A percentile compares a stretch with the other conserved stretches of the same genome.
Evolutionary conservation across 2,888 invertebrate species (phyloP).

Genomic region (Sipunculus nudus): DNA sequence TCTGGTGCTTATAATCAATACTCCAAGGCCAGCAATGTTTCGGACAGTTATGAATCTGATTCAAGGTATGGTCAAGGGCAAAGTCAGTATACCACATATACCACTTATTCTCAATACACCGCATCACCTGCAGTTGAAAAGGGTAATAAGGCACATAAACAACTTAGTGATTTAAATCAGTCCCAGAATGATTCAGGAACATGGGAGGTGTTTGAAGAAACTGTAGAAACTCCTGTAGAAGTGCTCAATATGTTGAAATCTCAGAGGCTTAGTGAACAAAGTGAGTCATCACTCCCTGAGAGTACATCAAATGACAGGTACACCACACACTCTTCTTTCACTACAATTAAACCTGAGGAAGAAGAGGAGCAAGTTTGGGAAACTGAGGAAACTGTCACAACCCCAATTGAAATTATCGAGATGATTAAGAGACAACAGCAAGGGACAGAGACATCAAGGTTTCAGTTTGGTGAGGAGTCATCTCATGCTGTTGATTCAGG

Average conservation of each 20-base stretch:
- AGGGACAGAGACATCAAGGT: neutral
- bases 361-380: neutral
- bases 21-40: too few relatives aligned
- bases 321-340: neutral
- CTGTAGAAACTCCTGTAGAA: conserved; percentile 29
- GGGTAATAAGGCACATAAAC: too few relatives aligned
- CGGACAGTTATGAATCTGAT: too few relatives aligned
- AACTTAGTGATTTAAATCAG: too few relatives aligned
- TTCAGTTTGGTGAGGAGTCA: too few relatives aligned
- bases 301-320: neutral
- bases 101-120: too few relatives aligned
- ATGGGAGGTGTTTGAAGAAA: conserved; percentile 23
- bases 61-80: too few relatives aligned
- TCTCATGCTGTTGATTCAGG: too few relatives aligned
- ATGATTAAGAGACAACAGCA: conserved; percentile 19
- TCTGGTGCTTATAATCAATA: too few relatives aligned
- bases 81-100: too few relatives aligned
- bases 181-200: neutral
- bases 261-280: neutral
- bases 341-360: neutral
- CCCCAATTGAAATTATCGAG: conserved; percentile 21
- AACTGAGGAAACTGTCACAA: conserved; percentile 12
- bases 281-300: too few relatives aligned
- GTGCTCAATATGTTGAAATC: neutral
- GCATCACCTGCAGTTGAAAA: too few relatives aligned